Percentiles rank a stretch among this genome's conserved stretches.
Evolutionary conservation across 1,140 invertebrate genomes (phyloP).

Genomic region (Callitettix versicolor): DNA sequence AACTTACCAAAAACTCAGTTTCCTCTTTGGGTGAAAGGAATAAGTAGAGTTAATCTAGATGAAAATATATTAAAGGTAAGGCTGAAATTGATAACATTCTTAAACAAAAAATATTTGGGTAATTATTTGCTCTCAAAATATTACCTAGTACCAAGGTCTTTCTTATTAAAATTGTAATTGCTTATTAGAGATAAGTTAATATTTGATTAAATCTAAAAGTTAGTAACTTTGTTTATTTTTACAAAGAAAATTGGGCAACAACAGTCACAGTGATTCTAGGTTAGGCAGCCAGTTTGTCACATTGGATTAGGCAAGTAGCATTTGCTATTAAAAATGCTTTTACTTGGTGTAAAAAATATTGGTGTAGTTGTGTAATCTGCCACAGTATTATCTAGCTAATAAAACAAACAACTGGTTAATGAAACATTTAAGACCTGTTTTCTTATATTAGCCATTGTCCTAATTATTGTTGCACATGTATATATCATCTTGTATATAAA

Average conservation of each 20-base stretch:
- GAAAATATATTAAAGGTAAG: constrained; percentile 42
- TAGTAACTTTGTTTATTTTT: constrained; percentile 6
- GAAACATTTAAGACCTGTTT: no score
- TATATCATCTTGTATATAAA: no score
- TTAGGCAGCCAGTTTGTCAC: no score
- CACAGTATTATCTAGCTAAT: no score
- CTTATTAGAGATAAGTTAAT: constrained; percentile 6
- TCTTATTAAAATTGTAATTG: constrained; percentile 10
- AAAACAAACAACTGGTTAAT: no score
- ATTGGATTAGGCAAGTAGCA: no score
- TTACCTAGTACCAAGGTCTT: constrained; percentile 12
- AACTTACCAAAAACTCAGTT: constrained; percentile 59
- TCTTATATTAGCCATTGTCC: no score
- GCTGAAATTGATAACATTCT: constrained; percentile 7
- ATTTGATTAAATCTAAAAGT: constrained; percentile 16
- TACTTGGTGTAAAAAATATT: no score
- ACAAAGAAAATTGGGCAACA: neutral
- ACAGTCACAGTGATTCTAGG: no score
- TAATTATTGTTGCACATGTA: no score
- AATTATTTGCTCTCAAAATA: constrained; percentile 7
- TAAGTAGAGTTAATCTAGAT: constrained; percentile 47
- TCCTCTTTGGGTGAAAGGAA: constrained; percentile 42
- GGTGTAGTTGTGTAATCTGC: no score
- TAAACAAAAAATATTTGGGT: constrained; percentile 8
- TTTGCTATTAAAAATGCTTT: no score